Base-by-base conservation (phyloP, 2,888 invertebrate genomes). In the Trachelus stipa region DNA sequence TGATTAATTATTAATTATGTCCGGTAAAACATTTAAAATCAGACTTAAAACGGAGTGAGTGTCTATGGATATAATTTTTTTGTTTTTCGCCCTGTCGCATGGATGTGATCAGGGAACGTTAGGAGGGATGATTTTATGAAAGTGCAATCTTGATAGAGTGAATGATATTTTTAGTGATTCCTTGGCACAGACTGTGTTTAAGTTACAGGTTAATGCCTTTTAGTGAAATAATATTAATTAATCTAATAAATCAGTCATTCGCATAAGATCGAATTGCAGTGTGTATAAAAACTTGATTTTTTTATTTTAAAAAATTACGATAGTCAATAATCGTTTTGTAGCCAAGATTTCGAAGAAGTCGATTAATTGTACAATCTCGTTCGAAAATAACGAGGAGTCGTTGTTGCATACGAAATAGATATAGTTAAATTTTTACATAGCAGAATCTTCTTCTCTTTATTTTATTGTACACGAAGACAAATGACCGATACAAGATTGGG, bases 1-100 rank as follows among this genome's bases (percentile, higher is more conserved):
- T 71, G 12, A 34, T 31, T 71, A 34, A 23, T 11, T 12, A 9
- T 12, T 34, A 75, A 79, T 81, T 78, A 86, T 87, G 87, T 79
- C 81, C 74, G 83, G 79, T 69, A 82, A 74, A 82, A 85, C 85
- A 68, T 84, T 85, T 76, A 85, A 86, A 82, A 82, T 86, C 75
- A 76, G 85, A 83, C 82, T 83, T 74, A 88, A 87, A 76, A 81
- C 71, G 77, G 30, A 30, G 33, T 12, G 68, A 69, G 73, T 69
- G 76, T 33, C 68, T 75, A 34, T 75, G 33, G 68, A 23, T 23
- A 23, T 23, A 56, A 56, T 56, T 56, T 23, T 23, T 56, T 56
- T 23, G 4, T 9, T 56, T 23, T 40, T 23, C 2, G 2, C 56
- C 56, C 23, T 56, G 56, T 23, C 56, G 23, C 1, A 56, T 56